These are phyloP conservation scores for Elephantulus edwardii DNA, from an alignment of 2,113 vertebrate genomes.

Conservation along the genomic window DNA sequence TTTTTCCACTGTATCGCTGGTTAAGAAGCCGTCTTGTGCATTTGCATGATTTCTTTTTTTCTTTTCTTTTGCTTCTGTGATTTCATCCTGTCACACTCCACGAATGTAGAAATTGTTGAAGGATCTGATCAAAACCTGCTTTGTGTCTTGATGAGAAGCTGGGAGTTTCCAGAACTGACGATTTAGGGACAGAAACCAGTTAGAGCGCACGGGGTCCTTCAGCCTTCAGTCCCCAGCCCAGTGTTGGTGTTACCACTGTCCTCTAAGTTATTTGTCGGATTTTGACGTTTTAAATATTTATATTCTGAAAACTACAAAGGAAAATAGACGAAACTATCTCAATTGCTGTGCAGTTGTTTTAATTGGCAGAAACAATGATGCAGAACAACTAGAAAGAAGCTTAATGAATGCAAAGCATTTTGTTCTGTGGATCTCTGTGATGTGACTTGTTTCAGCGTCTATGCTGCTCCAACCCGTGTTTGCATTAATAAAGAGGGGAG, in stretches of 20 bases:
- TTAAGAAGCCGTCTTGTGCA: background rate
- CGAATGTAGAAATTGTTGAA: conserved; percentile 46
- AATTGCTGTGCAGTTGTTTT: conserved; percentile 65
- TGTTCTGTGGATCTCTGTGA: conserved; percentile 64
- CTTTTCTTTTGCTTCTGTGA: background rate
- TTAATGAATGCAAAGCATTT: conserved; percentile 78
- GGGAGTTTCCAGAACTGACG: background rate
- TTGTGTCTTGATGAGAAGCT: background rate
- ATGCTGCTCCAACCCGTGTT: conserved; percentile 59
- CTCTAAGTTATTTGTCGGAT: conserved; percentile 20
- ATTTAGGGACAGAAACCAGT: background rate
- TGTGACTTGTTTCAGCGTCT: conserved; percentile 69
- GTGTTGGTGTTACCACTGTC: background rate
- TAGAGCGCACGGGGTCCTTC: background rate
- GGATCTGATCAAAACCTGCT: conserved; percentile 29
- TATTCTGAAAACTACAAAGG: conserved; percentile 65
- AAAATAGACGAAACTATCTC: conserved; percentile 65
- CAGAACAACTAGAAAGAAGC: conserved; percentile 67
- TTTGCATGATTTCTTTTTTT: background rate
- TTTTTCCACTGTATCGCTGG: background rate
- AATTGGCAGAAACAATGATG: conserved; percentile 80
- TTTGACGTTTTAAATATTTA: conserved; percentile 65
- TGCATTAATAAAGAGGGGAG: conserved; percentile 59
- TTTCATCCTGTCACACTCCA: conserved; percentile 31
- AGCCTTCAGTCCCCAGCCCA: background rate